Percentiles rank a stretch among this genome's conserved stretches.
These are phyloP conservation scores for Tridacna gigas DNA, from an alignment of 2,888 invertebrate species.

Conservation along the genomic window DNA sequence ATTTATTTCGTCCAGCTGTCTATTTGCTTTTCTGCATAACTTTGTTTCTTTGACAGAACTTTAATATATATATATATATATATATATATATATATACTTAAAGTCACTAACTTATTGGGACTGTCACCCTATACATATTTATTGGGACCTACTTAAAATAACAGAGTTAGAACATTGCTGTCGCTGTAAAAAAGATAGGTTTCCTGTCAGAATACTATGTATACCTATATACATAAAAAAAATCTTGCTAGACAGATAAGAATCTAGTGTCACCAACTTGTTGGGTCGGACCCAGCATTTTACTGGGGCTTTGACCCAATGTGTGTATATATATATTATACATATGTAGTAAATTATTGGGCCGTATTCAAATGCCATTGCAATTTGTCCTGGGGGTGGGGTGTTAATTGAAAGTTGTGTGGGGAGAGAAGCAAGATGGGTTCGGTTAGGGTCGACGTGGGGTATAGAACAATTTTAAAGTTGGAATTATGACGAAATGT, in stretches of 20 bases:
- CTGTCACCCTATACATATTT: conserved; percentile 3
- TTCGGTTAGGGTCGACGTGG: too few relatives aligned
- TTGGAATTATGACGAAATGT: too few relatives aligned
- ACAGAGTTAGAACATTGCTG: neutral
- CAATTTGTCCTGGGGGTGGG: too few relatives aligned
- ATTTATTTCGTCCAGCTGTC: too few relatives aligned
- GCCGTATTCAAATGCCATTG: neutral
- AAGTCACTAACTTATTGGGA: neutral
- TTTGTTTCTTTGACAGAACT: too few relatives aligned
- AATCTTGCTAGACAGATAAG: neutral
- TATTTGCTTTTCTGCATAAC: too few relatives aligned
- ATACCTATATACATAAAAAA: conserved; percentile 2
- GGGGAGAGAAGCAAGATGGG: too few relatives aligned
- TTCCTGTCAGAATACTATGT: conserved; percentile 6
- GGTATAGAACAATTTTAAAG: too few relatives aligned
- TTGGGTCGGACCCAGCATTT: conserved; percentile 5
- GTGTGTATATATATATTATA: conserved; percentile 2
- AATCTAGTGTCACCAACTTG: neutral
- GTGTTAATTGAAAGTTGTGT: too few relatives aligned
- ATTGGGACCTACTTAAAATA: conserved; percentile 4
- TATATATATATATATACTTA: neutral
- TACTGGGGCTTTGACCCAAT: conserved; percentile 5
- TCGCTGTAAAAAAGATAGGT: neutral
- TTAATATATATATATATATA: too few relatives aligned
- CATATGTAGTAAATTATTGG: conserved; percentile 2